A percentile compares a stretch with the other conserved stretches of the same genome.
Conservation (phyloP, 1,140 invertebrate species). For the Leptonema lineaticorne region DNA sequence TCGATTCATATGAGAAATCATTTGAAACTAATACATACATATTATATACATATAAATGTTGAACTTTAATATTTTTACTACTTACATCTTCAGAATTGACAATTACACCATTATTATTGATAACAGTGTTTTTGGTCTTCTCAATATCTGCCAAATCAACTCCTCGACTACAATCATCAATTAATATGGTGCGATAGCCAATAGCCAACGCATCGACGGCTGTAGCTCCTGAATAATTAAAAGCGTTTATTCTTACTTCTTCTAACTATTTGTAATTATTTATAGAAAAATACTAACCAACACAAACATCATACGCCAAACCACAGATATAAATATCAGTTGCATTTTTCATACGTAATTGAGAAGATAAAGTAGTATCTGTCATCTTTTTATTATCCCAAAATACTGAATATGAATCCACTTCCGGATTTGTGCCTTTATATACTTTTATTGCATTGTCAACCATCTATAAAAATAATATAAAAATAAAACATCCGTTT, state of each 20-base stretch:
- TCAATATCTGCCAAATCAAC: slow-evolving; percentile 83
- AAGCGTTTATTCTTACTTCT: too few species aligned
- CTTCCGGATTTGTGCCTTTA: slow-evolving; percentile 92
- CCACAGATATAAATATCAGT: slow-evolving; percentile 96
- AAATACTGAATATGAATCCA: slow-evolving; percentile 97
- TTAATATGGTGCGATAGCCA: slow-evolving; percentile 85
- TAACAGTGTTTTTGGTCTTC: slow-evolving; percentile 74
- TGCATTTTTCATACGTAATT: slow-evolving; percentile 75
- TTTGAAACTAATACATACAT: not conserved
- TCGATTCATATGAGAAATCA: not conserved
- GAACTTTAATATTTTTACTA: not conserved
- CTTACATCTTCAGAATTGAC: slow-evolving; percentile 67
- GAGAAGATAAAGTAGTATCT: slow-evolving; percentile 80
- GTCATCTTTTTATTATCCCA: slow-evolving; percentile 94
- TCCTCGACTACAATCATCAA: slow-evolving; percentile 90
- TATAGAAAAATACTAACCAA: slow-evolving; percentile 63
- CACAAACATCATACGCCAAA: slow-evolving; percentile 94
- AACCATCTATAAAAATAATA: slow-evolving; percentile 53
- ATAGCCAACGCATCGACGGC: slow-evolving; percentile 82
- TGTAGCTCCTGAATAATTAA: slow-evolving; percentile 69
- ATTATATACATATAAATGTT: too few species aligned
- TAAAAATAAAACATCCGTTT: not conserved
- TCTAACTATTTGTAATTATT: too few species aligned
- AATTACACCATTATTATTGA: slow-evolving; percentile 74
- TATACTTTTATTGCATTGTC: slow-evolving; percentile 81